These are phyloP conservation scores for Macrobrachium nipponense DNA, from an alignment of 1,140 invertebrate genomes.

Conservation along the genomic window DNA sequence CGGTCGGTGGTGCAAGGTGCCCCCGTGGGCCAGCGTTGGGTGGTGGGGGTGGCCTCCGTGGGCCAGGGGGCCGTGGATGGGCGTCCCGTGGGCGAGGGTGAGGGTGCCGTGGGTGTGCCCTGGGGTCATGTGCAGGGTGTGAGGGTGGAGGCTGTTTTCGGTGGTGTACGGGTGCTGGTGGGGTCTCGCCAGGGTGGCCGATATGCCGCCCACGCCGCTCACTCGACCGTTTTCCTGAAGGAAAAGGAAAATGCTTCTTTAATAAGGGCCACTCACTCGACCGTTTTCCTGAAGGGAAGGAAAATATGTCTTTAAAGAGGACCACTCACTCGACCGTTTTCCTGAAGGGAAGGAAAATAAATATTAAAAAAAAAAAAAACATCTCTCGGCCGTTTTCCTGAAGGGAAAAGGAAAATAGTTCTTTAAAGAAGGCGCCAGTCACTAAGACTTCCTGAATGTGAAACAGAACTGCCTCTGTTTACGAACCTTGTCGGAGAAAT, in stretches of 20 bases:
- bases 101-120: not conserved
- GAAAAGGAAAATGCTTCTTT: not conserved
- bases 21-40: slow-evolving; percentile 4
- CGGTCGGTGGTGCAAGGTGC: not conserved
- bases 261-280: too few relatives aligned
- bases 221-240: not conserved
- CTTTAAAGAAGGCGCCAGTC: too few relatives aligned
- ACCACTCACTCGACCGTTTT: too few relatives aligned
- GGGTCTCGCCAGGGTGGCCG: not conserved
- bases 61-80: not conserved
- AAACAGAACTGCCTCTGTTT: not conserved
- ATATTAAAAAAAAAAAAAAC: not conserved
- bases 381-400: slow-evolving; percentile 28
- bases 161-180: not conserved
- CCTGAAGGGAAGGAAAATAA: not conserved
- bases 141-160: not conserved
- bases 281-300: too few relatives aligned
- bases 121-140: not conserved
- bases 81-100: not conserved
- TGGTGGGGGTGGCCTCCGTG: not conserved
- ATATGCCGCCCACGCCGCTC: not conserved
- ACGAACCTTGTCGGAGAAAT: not conserved
- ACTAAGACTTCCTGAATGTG: not conserved
- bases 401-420: too few relatives aligned
- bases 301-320: too few relatives aligned